These are phyloP conservation scores for Scolopax rusticola DNA, from an alignment of 2,797 vertebrate genomes.

Conservation along the genomic window DNA sequence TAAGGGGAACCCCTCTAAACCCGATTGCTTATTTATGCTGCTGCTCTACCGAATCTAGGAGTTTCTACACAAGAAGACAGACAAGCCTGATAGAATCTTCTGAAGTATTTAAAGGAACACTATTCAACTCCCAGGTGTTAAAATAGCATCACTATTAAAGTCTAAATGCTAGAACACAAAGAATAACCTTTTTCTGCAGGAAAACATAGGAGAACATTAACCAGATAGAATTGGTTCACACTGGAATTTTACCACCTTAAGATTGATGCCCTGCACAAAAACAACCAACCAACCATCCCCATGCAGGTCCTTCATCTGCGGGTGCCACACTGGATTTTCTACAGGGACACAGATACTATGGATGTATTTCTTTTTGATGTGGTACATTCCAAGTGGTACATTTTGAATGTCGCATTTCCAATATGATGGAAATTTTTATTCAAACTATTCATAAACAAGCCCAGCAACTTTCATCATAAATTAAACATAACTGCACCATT, in stretches of 20 bases:
- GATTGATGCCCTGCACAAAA: background rate
- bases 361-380: background rate
- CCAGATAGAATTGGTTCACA: conserved; percentile 18
- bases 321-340: background rate
- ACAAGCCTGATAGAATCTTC: background rate
- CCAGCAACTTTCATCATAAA: background rate
- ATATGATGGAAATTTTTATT: background rate
- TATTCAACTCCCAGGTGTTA: background rate
- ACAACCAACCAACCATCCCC: background rate
- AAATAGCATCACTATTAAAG: conserved; percentile 36
- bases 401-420: background rate
- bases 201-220: background rate
- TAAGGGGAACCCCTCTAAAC: background rate
- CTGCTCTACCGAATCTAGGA: background rate
- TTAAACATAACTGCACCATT: too few relatives aligned
- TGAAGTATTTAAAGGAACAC: background rate
- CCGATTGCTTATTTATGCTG: background rate
- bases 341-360: background rate
- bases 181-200: background rate
- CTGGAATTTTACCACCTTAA: background rate
- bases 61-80: accelerated
- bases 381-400: background rate
- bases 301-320: background rate
- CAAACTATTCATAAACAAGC: background rate
- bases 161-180: background rate